Base-by-base conservation (phyloP, 2,113 vertebrate genomes). In the Halcyon malimbica region DNA sequence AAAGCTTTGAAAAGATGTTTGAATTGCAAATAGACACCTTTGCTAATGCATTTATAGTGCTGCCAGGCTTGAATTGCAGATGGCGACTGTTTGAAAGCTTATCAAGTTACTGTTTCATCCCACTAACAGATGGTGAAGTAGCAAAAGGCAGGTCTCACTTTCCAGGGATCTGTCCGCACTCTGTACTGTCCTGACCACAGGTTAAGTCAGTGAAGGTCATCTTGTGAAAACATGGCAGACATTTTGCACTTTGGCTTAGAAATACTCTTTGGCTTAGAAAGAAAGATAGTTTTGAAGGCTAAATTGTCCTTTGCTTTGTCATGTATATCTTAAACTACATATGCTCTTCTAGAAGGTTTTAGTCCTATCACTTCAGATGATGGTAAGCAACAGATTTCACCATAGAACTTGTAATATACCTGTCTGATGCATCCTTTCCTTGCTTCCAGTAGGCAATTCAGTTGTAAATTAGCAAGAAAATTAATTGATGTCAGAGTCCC, bases 101-200 rank as follows among this genome's bases (percentile, higher is more conserved):
- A 83, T 98, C 33, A 14, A 48, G 48, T 98, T 97, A 80, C 95
- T 9, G 7, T 41, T 60, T 86, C 54, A 41, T 59, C 51, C 77
- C 37, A 17, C 5, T 26, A 76, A 5, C 96, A 98, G 97, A 93
- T 91, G 96, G 96, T 35, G 26, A 35, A 92, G 26, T n/a, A 68
- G 69, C 46, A 67, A 42, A 71, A 57, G 31, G n/a, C 65, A 42
- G 63, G 59, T 82, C 63, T 97, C 31, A 1, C 24, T 94, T 96
- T 96, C 51, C 95, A 89, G 62, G 48, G 42, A 44, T 79, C 51
- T 77, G 51, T 48, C 23, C 68, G 73, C 59, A 16, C 7, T 69
- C 64, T 35, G 16, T n/a, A n/a, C 23, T 89, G 70, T 31, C 41
- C 31, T 37, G 37, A 44, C 33, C 54, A 29, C 28, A 28, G 35